A percentile compares a stretch with the other conserved stretches of the same genome.
Conservation (phyloP, 2,888 invertebrate genomes). For the Drosophila formosana region DNA sequence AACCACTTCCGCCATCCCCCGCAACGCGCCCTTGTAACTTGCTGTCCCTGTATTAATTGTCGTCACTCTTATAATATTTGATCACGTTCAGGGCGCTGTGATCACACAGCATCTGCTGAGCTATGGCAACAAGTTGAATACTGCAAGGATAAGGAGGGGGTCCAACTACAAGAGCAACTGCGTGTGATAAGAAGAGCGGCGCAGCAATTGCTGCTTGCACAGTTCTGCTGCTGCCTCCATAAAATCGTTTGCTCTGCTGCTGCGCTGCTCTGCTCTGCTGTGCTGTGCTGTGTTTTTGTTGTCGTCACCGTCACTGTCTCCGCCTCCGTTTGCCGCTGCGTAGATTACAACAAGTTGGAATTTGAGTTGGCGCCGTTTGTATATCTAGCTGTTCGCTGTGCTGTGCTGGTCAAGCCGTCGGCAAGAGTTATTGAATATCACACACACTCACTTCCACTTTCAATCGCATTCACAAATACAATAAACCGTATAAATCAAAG, state of each 20-base stretch:
- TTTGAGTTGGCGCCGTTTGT: constrained; percentile 42
- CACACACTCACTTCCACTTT: constrained; percentile 47
- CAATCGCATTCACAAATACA: constrained; percentile 58
- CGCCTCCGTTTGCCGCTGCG: constrained; percentile 30
- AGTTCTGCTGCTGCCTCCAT: constrained; percentile 17
- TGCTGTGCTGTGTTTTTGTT: constrained; percentile 11
- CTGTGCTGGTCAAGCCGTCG: constrained; percentile 25
- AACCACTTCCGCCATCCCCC: constrained; percentile 68
- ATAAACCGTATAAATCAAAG: constrained; percentile 56
- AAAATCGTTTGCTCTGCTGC: constrained; percentile 36
- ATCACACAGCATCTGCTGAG: constrained; percentile 35
- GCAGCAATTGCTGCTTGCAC: constrained; percentile 35
- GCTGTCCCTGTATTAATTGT: constrained; percentile 9
- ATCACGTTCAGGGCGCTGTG: constrained; percentile 8
- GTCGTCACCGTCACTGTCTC: constrained; percentile 11
- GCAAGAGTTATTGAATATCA: constrained; percentile 33
- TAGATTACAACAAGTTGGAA: constrained; percentile 45
- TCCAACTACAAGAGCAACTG: constrained; percentile 7
- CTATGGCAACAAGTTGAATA: constrained; percentile 59
- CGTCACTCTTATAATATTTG: constrained; percentile 36
- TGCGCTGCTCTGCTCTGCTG: constrained; percentile 7
- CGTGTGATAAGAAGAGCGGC: constrained; percentile 57
- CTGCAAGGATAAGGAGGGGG: constrained; percentile 31
- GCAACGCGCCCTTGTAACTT: constrained; percentile 36
- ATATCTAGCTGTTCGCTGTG: constrained; percentile 5